Base-by-base conservation (phyloP, 2,113 vertebrate genomes). In the Pycnonotus jocosus region DNA sequence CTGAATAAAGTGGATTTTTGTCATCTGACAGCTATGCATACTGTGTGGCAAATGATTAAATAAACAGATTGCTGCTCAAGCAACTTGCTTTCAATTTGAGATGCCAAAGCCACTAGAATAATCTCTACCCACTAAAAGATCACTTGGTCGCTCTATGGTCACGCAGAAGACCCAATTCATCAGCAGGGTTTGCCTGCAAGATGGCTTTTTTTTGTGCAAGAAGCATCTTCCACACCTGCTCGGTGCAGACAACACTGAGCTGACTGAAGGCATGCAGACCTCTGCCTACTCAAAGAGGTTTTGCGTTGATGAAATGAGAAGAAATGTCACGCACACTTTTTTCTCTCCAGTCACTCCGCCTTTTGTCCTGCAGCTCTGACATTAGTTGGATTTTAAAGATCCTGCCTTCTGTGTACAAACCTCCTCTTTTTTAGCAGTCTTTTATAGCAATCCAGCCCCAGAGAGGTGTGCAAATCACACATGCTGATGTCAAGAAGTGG, bases 41-140 rank as follows among this genome's bases (percentile, higher is more conserved):
- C 27, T 96, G 88, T 96, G 96, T 95, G 93, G 84, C 91, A 95
- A 96, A 93, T 28, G 93, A 96, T 95, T 97, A 97, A 97, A 97
- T 88, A 98, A 96, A 97, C 92, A 97, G 97, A 96, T 93, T 91
- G 47, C 92, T 96, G 45, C 80, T 92, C 64, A 93, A 90, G 79
- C 60, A 81, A 95, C 88, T 94, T 95, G 81, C 40, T 81, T 88
- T 82, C 56, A 76, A 42, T 84, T 87, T 78, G 69, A 79, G 86
- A 91, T 83, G 72, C 92, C 95, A 97, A 97, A 98, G 86, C 88
- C 88, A 92, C 92, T 77, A 91, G 61, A 72, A 92, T 92, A 93
- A 96, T 91, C 47, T 92, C 86, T 86, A 69, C 54, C 45, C 76
- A 84, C 38, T 68, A 60, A 93, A 95, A 95, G 54, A 93, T 82